These are phyloP conservation scores for Oxygymnocypris stewartii DNA, from an alignment of 2,113 vertebrate genomes.

Conservation along the genomic window DNA sequence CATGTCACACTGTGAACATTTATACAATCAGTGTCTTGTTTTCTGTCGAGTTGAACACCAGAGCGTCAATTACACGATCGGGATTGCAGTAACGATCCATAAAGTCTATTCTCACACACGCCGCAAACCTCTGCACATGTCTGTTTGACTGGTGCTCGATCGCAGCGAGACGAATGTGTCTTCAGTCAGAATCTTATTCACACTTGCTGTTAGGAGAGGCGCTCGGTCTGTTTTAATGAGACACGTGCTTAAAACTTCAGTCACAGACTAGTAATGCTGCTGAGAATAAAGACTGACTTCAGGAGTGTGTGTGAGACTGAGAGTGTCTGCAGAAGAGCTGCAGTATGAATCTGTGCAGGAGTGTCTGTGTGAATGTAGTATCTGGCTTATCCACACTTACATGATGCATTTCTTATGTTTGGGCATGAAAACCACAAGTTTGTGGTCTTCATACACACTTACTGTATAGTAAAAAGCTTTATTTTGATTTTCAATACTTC, in stretches of 20 bases:
- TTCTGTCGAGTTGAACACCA: neutral
- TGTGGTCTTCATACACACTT: no score
- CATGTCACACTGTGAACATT: neutral
- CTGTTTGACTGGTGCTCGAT: neutral
- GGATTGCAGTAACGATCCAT: neutral
- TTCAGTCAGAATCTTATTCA: neutral
- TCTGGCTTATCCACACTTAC: no score
- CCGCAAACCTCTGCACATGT: neutral
- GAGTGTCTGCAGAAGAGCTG: no score
- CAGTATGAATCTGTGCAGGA: no score
- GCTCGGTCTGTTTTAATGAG: constrained; percentile 12
- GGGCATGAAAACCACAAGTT: no score
- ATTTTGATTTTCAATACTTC: no score
- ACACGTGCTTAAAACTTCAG: neutral
- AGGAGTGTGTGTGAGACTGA: no score
- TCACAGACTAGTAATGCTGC: constrained; percentile 18
- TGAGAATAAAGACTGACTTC: neutral
- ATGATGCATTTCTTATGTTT: no score
- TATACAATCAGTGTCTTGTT: neutral
- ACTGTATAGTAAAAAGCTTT: no score
- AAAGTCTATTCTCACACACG: neutral
- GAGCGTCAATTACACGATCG: neutral
- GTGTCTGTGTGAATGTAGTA: no score
- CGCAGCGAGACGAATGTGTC: neutral
- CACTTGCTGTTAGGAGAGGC: neutral